A percentile compares a stretch with the other conserved stretches of the same genome.
Evolutionary conservation across 2,888 invertebrate species (phyloP).

Genomic region (Hesperia comma): DNA sequence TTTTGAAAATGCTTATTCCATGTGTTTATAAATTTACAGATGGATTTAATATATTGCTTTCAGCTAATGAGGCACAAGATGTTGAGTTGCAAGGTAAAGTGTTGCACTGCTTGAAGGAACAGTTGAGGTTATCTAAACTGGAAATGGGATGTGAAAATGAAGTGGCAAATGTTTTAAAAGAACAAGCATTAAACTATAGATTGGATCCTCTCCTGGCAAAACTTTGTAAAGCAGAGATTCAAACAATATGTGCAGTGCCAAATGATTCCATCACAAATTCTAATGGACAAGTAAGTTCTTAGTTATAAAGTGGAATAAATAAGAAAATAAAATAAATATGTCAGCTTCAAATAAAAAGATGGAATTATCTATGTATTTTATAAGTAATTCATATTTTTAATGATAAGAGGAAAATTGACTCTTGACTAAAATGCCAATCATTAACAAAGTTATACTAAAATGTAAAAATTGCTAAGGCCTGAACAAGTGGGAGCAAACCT

Average conservation of each 20-base stretch:
- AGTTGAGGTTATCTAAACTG: constrained; percentile 90
- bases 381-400: too few species aligned
- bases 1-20: not conserved
- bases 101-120: constrained; percentile 91
- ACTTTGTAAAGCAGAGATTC: constrained; percentile 90
- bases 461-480: too few species aligned
- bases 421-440: too few species aligned
- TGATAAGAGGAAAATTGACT: too few species aligned
- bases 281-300: constrained; percentile 71
- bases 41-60: constrained; percentile 44
- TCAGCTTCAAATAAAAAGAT: too few species aligned
- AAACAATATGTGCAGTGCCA: constrained; percentile 84
- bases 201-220: constrained; percentile 94
- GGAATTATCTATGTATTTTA: too few species aligned
- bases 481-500: too few species aligned
- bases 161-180: constrained; percentile 91
- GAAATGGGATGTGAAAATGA: constrained; percentile 91
- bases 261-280: constrained; percentile 73
- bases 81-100: constrained; percentile 92
- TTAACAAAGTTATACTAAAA: too few species aligned
- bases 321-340: too few species aligned
- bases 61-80: constrained; percentile 82
- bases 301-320: too few species aligned
- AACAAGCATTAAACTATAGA: constrained; percentile 95
- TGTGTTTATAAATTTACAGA: constrained; percentile 9